Evolutionary conservation across 2,888 invertebrate genomes (phyloP).

Genomic region (Periphyllus acericola): DNA sequence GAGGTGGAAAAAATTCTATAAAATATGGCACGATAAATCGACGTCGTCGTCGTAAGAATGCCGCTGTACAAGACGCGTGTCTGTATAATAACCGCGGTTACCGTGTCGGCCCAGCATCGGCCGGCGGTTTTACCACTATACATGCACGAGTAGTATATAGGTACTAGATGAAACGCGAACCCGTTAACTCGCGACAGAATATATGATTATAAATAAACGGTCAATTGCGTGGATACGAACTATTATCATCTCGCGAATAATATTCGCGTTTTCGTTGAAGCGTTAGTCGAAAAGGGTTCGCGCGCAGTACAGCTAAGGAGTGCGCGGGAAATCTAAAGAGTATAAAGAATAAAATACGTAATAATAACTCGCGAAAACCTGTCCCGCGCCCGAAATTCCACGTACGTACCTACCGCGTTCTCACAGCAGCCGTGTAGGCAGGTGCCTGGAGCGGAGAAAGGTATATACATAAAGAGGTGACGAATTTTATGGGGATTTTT

Average conservation of each 20-base stretch:
- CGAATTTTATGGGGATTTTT: neutral
- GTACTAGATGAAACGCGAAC: slow-evolving; percentile 4
- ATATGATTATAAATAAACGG: neutral
- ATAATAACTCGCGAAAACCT: neutral
- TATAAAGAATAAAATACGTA: neutral
- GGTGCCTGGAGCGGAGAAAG: neutral
- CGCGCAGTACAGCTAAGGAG: neutral
- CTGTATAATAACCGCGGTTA: neutral
- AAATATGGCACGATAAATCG: neutral
- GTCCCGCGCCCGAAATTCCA: neutral
- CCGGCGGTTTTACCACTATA: neutral
- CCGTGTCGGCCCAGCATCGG: neutral
- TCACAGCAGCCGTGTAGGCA: neutral
- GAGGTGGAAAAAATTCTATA: neutral
- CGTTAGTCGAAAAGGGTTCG: slow-evolving; percentile 8
- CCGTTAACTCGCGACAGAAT: slow-evolving; percentile 12
- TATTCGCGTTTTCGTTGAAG: neutral
- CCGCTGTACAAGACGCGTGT: neutral
- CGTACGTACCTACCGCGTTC: neutral
- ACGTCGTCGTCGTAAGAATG: neutral
- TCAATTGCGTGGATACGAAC: neutral
- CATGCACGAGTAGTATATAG: no score
- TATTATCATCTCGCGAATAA: slow-evolving; percentile 10
- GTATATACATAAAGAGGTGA: neutral
- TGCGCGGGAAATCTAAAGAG: no score